Evolutionary conservation across 2,113 vertebrate genomes (phyloP), one percentile per base, ranked within the genome.

Genomic region (Clarias batrachus): DNA sequence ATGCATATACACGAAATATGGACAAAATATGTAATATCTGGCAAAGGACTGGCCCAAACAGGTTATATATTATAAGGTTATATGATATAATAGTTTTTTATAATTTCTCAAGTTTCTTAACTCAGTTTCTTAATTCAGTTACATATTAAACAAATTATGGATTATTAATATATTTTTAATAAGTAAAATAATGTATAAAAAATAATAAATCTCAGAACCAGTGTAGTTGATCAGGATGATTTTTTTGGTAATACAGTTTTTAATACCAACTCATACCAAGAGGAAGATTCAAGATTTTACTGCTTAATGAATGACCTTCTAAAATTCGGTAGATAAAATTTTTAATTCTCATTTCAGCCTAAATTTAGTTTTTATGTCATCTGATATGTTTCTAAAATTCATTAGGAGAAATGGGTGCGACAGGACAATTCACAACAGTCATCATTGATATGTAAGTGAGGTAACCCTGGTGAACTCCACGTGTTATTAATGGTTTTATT

Each of bases 41-140:
- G 63, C 56, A 59, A 66, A 13, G 70, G 54, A 59, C 65, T 60
- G 33, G 82, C 41, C 84, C 87, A 85, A 87, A 85, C 86, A 73
- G 84, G 85, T 87, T 87, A 37, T 37, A 37, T 37, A 37, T 2
- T 37, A 37, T 37, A 37, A 37, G 33, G 33, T 37, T 37, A 37
- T 37, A 37, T 37, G 33, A 37, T 37, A 37, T 48, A 11, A 37
- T 33, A 60, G 30, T 41, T 25, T 65, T 85, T 78, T 66, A 76
- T 25, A 33, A 41, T 41, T 6, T 41, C 41, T 41, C 6, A 41
- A 74, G 19, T 52, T 48, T 37, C 17, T 66, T 13, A 63, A 65
- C 27, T n/a, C 37, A 74, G 19, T 52, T 48, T 37, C 17, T 66
- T 13, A 63, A 65, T 52, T n/a, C 60, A 6, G 8, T 52, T 19